Evolutionary conservation across 2,113 vertebrate species (phyloP), one percentile per base, ranked within the genome.

Genomic region (Carettochelys insculpta): DNA sequence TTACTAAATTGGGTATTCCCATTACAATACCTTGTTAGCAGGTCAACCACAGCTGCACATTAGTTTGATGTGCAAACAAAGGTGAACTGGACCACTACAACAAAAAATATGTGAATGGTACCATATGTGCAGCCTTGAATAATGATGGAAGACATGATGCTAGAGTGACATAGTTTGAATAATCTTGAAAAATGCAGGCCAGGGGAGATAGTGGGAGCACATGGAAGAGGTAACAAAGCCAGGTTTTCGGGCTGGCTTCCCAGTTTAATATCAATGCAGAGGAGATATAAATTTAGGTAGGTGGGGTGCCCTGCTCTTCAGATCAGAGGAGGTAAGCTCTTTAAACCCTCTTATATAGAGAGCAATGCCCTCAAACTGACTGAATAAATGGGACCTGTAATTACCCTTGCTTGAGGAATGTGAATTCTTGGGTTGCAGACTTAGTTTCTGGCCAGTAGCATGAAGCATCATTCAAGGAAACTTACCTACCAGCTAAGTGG

Each of bases 401-500:
- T 48, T 3, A 89, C 29, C 17, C 29, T 29, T 75, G 85, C 82
- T 29, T 47, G 31, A 6, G 58, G 8, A 84, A 86, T 89, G 22
- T 45, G 20, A 61, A 38, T 80, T 77, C 87, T 80, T 80, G 71
- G 24, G 41, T 65, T 91, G 45, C 50, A 83, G 27, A 9, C 78
- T 88, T n/a, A n/a, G 25, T 34, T 71, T 77, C 80, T 77, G 27
- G 53, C 50, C 54, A 94, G 85, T 80, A 88, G 41, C 56, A 89
- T 68, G 91, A 94, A 65, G 82, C 73, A 56, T 38, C 90, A 96
- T 90, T 93, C 81, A 91, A 90, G n/a, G 29, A 91, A 92, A 10
- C 34, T 43, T 2, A 90, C n/a, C 41, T 56, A 56, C 5, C 54
- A 56, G 25, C 54, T 27, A 56, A 56, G 29, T 11, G 25, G 10